phyloP scores from a whole-genome alignment of 2,113 vertebrate species.

The Dasypus novemcinctus region DNA sequence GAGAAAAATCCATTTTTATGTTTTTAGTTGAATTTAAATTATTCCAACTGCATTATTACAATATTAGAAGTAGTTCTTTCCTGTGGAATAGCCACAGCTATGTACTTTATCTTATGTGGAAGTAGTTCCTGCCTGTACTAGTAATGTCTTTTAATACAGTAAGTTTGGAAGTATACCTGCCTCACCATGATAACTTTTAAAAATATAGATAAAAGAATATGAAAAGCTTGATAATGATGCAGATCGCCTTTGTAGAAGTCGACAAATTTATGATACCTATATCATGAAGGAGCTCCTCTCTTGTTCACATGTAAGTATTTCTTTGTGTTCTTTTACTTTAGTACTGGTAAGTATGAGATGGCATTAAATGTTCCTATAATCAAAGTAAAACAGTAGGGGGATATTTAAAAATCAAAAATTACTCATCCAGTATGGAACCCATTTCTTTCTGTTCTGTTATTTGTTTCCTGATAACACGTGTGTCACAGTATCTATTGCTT shows the following conservation, averaged over 20 bases:
- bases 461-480: background rate
- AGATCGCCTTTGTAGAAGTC: constrained; percentile 90
- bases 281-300: constrained; percentile 99
- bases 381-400: background rate
- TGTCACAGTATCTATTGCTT: rapidly evolving
- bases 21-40: background rate
- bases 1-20: background rate
- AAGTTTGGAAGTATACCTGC: rapidly evolving
- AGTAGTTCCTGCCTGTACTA: background rate
- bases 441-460: background rate
- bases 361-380: background rate
- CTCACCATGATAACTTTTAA: background rate
- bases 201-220: constrained; percentile 92
- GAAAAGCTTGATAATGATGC: constrained; percentile 97
- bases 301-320: constrained; percentile 91
- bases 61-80: background rate
- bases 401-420: background rate
- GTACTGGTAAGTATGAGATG: rapidly evolving
- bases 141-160: background rate
- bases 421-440: background rate
- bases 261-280: constrained; percentile 95
- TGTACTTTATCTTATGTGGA: background rate
- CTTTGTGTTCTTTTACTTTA: rapidly evolving
- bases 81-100: background rate
- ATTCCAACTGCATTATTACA: background rate